phyloP scores from a whole-genome alignment of 92 coral and sea anemone genomes.

The Desmophyllum pertusum region DNA sequence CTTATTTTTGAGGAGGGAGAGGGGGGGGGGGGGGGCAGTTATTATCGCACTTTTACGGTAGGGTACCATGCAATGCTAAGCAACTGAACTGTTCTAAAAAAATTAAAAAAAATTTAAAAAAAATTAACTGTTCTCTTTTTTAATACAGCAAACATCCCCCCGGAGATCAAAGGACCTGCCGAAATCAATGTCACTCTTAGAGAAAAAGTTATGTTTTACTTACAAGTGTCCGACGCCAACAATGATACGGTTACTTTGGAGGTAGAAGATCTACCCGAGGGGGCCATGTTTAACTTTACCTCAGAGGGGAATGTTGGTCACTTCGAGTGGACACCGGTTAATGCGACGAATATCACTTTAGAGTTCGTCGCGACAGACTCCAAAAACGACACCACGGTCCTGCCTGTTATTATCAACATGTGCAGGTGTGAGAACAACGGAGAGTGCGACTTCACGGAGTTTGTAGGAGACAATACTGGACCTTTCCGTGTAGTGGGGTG shows the following conservation, averaged over 20 bases:
- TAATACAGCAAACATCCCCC: conserved; percentile 67
- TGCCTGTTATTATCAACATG: conserved; percentile 44
- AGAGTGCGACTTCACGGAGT: conserved; percentile 48
- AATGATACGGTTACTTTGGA: conserved; percentile 61
- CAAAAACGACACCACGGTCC: conserved; percentile 49
- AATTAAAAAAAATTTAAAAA: neutral
- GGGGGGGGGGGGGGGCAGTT: too few species aligned
- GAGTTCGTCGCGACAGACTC: conserved; percentile 65
- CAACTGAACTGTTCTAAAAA: too few species aligned
- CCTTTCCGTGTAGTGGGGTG: conserved; percentile 61
- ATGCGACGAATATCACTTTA: conserved; percentile 41
- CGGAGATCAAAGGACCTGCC: conserved; percentile 58
- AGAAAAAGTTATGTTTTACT: conserved; percentile 20
- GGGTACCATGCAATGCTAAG: too few species aligned
- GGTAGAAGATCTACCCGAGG: conserved; percentile 52
- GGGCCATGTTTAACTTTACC: conserved; percentile 55
- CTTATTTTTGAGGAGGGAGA: too few species aligned
- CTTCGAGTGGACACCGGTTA: conserved; percentile 58
- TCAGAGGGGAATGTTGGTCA: conserved; percentile 2
- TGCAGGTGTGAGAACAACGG: conserved; percentile 71
- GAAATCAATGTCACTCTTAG: conserved; percentile 56
- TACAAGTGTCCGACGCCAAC: conserved; percentile 60
- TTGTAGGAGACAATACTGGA: conserved; percentile 40
- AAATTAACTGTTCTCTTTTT: neutral
- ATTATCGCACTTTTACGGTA: too few species aligned